Base-by-base conservation (phyloP, 2,888 invertebrate species). In the Caradrina kadenii region DNA sequence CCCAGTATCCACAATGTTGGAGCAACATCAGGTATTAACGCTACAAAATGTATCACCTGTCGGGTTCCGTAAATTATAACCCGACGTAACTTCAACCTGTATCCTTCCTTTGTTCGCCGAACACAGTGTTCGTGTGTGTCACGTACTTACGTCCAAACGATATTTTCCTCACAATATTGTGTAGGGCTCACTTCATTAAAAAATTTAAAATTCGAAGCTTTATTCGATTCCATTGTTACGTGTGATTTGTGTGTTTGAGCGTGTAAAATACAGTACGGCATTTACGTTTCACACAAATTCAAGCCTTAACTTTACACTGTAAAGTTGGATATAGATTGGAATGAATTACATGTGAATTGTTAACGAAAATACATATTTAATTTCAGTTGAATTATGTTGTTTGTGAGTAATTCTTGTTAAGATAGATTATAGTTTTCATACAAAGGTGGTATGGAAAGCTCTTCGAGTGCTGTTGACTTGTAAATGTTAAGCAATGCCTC, bases 131-230 rank as follows among this genome's bases (percentile, higher is more conserved):
- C 63, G 88, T 92, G 85, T 90, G 89, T 92, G 84, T 11, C 45
- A 45, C 15, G 45, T 45, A 17, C 45, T 86, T 81, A 63, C 62
- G 63, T 77, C 70, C 82, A 87, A 89, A 80, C 86, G 84, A 89
- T 93, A 92, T 93, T 93, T 94, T 91, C 91, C 86, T 90, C 90
- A 92, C 91, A 92, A 91, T 92, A 93, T 92, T 91, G 91, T 92
- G 89, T 89, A 89, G 89, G 90, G 86, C 89, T 89, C 90, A 93
- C 92, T 95, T 94, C 94, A 94, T 95, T 95, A 94, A 94, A 93
- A 93, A 93, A 90, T 87, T 91, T 92, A 89, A 93, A 94, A 93
- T 92, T 93, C 92, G 88, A 89, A 87, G 87, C 92, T 90, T 93
- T 94, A 93, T 93, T 90, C 90, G 90, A 88, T 80, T 83, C 88